Conservation (phyloP, 2,113 vertebrate species). For the Callaeas wilsoni region DNA sequence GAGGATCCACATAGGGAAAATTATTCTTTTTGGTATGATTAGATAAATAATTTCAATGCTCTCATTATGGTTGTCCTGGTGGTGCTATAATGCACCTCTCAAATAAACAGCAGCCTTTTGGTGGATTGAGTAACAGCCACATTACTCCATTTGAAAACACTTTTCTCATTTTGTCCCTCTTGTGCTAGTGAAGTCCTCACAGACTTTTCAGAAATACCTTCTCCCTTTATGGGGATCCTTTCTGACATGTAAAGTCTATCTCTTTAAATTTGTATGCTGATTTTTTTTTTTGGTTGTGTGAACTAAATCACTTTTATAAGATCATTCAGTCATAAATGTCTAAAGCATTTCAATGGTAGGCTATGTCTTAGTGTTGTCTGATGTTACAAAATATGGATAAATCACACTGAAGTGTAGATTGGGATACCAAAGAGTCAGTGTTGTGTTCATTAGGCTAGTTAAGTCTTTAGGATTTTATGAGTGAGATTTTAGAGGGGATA, state of each 20-base stretch:
- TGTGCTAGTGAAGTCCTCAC: rapidly evolving
- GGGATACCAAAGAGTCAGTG: neutral
- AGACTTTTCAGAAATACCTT: neutral
- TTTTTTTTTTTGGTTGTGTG: neutral
- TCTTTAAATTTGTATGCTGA: neutral
- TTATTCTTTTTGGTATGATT: conserved; percentile 11
- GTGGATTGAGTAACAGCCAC: neutral
- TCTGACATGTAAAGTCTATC: neutral
- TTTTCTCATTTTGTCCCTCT: neutral
- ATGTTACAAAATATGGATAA: conserved; percentile 18
- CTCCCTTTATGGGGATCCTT: neutral
- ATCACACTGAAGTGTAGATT: neutral
- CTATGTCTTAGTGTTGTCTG: neutral
- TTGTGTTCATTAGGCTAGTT: neutral
- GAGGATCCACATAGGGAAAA: conserved; percentile 11
- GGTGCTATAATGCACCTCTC: neutral
- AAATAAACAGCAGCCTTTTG: neutral
- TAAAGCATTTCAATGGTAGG: neutral
- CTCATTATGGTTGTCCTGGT: neutral
- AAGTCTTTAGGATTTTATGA: neutral
- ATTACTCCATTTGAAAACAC: neutral
- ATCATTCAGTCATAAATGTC: neutral
- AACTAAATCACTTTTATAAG: neutral
- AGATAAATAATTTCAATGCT: conserved; percentile 33
- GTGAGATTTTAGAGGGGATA: neutral